Base-by-base conservation (phyloP, 2,888 invertebrate species). In the Drosophila tanythrix region DNA sequence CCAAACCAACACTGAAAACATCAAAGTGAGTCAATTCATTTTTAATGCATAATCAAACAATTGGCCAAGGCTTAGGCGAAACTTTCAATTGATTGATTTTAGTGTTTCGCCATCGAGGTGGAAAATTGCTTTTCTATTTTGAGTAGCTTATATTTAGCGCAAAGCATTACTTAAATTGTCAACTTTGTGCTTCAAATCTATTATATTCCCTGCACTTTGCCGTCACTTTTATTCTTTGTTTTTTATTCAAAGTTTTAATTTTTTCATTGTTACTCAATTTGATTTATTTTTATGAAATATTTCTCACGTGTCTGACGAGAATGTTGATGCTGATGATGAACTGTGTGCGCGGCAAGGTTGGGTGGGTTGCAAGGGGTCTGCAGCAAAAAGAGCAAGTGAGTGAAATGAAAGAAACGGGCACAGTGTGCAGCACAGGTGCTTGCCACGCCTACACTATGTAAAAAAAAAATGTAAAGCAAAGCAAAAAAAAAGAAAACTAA, bases 401-500 rank as follows among this genome's bases (percentile, higher is more conserved):
- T 68, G 63, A 79, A 72, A 67, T 75, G 64, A 72, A 52, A 70
- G 65, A 80, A 85, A 77, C 70, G 78, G 64, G 78, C 67, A 72
- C 68, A 66, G 62, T 63, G 60, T 57, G 69, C 59, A 60, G 38
- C 25, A 55, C 63, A 72, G 72, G 40, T 82, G 70, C 64, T 57
- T 70, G 82, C 71, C 88, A 89, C 89, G 88, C 84, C 88, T 70
- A 77, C 74, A 72, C 70, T 81, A 81, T 81, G 61, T 51, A 53
- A 59, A 56, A 62, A 57, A 29, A 8, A 25, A n/a, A 50, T 18
- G 10, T 27, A 50, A 50, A 50, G 27, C 4, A 46, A 25, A 46
- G 4, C 4, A 1, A n/a, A n/a, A 43, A 25, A 15, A 46, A 21
- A 21, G 8, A 63, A 33, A 56, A 8, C n/a, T 13, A n/a, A 36